Conservation (phyloP, 2,888 invertebrate species). For the Stenotaenia linearis region DNA sequence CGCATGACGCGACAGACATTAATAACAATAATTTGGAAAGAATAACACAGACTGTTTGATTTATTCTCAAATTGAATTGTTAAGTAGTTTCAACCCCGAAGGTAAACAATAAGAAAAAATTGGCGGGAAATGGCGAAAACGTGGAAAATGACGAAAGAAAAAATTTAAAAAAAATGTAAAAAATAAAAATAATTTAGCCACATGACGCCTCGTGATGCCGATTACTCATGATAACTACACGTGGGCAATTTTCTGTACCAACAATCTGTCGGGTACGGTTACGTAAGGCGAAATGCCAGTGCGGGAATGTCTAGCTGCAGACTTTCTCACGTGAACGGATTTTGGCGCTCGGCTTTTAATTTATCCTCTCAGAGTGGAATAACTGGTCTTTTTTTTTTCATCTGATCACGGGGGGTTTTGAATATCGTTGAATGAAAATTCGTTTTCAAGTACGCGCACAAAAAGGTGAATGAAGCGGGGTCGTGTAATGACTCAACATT, state of each 20-base stretch:
- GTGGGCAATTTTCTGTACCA: not conserved
- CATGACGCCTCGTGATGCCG: not conserved
- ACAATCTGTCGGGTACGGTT: not conserved
- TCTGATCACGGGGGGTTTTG: not conserved
- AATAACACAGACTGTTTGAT: not conserved
- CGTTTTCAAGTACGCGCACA: not conserved
- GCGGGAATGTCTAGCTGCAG: not conserved
- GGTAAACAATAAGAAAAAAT: no score
- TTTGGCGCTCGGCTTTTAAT: not conserved
- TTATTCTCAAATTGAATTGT: no score
- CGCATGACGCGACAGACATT: not conserved
- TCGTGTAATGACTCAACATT: not conserved
- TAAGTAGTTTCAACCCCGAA: no score
- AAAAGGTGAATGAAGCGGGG: not conserved
- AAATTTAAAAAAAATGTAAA: not conserved
- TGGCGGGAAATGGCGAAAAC: no score
- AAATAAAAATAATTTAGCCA: not conserved
- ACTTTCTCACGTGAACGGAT: conserved; percentile 5
- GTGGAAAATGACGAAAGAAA: no score
- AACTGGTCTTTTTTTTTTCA: not conserved
- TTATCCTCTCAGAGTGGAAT: not conserved
- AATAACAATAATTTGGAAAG: not conserved
- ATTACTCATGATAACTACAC: not conserved
- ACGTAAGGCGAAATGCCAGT: not conserved
- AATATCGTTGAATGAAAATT: not conserved